A percentile compares a stretch with the other conserved stretches of the same genome.
These are phyloP conservation scores for Falco peregrinus DNA, from an alignment of 2,797 vertebrate genomes.

Conservation along the genomic window DNA sequence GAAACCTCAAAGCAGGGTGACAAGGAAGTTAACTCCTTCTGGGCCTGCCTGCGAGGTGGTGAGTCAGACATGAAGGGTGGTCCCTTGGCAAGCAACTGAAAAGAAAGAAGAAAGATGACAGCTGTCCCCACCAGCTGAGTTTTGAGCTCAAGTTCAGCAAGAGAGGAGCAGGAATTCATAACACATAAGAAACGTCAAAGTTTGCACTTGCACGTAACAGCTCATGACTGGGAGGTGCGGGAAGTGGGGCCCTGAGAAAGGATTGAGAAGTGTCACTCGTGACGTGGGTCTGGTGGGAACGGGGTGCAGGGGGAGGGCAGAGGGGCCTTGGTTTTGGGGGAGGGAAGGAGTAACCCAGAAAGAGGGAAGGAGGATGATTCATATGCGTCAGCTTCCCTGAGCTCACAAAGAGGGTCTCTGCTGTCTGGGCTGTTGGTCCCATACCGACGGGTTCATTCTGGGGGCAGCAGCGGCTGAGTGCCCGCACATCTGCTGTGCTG, in stretches of 20 bases:
- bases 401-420: not conserved
- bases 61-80: slow-evolving; percentile 33
- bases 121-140: not conserved
- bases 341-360: not conserved
- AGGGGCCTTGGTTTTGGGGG: not conserved
- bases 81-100: slow-evolving; percentile 32
- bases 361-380: not conserved
- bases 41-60: not conserved
- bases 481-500: not conserved
- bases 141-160: not conserved
- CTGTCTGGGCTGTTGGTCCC: not conserved
- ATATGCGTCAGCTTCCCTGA: not conserved
- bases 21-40: slow-evolving; percentile 37
- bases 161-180: not conserved
- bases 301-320: not conserved
- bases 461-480: not conserved
- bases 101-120: not conserved
- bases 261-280: not conserved
- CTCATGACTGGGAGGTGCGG: not conserved
- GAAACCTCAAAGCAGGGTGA: slow-evolving; percentile 47
- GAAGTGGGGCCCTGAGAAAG: not conserved
- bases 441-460: not conserved
- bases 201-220: not conserved
- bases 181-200: not conserved
- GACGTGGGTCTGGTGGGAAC: not conserved